Evolutionary conservation across 2,113 vertebrate genomes (phyloP), one percentile per base, ranked within the genome.

Genomic region (Poecile atricapillus): DNA sequence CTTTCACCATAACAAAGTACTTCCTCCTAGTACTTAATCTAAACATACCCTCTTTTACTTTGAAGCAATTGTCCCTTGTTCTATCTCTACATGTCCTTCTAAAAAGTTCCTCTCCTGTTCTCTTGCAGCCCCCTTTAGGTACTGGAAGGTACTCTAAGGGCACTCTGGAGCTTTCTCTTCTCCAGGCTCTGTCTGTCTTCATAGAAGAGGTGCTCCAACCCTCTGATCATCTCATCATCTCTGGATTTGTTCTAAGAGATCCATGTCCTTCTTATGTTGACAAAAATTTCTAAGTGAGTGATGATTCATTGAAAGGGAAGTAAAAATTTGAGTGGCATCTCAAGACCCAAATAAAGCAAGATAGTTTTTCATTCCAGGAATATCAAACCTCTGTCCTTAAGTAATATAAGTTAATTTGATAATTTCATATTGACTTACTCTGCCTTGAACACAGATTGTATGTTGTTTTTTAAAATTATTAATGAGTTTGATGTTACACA

Each of bases 131-230:
- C 3, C 11, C 16, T 60, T 74, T n/a, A 21, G 28, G 33, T 39
- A 25, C 28, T 52, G 52, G 19, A 60, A 52, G 1, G 7, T 52
- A 2, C 44, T 39, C 28, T 21, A 14, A 60, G 9, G 9, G 53
- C 0, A 0, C 9, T 13, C 33, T 21, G 39, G 46, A 67, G 11
- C 13, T 58, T 67, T 44, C 17, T 43, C 30, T 23, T 17, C 25
- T 74, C 33, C 44, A 27, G 46, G 11, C 6, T 53, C 46, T 53
- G 7, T 5, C 28, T 59, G 8, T 37, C 8, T 52, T n/a, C 20
- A 53, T 2, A 25, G 24, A 33, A 60, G n/a, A 25, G 39, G 11
- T 60, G 30, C 6, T 68, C 9, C 46, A 68, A 18, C 9, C 15
- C 43, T 58, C 62, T 75, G 20, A 35, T 62, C 14, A 41, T 41